These are phyloP conservation scores for Escarpia spicata DNA, from an alignment of 2,888 invertebrate genomes.

Conservation along the genomic window DNA sequence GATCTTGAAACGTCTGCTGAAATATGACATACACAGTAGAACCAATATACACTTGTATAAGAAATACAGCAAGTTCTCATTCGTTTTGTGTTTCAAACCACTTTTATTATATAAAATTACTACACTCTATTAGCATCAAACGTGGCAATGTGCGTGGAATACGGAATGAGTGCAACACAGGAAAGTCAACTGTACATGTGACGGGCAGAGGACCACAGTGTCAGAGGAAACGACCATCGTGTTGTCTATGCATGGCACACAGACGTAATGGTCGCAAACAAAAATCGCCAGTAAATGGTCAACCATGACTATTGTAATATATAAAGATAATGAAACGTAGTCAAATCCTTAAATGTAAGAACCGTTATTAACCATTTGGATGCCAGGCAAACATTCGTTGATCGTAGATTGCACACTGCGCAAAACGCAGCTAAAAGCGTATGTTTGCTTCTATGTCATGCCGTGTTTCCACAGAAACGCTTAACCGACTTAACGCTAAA, in stretches of 20 bases:
- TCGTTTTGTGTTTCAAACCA: neutral
- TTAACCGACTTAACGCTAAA: too few species aligned
- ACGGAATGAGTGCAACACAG: neutral
- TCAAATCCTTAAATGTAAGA: neutral
- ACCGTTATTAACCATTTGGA: neutral
- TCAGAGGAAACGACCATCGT: too few species aligned
- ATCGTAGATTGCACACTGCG: neutral
- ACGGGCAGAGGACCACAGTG: too few species aligned
- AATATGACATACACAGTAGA: too few species aligned
- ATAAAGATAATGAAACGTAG: neutral
- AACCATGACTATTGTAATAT: neutral
- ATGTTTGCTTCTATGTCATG: too few species aligned
- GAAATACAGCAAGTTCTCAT: neutral
- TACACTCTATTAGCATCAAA: neutral
- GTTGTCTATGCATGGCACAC: too few species aligned
- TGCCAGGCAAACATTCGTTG: neutral
- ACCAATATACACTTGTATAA: too few species aligned
- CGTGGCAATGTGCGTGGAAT: conserved; percentile 8
- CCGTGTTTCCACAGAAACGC: too few species aligned
- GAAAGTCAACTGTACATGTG: too few species aligned
- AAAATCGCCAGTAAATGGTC: too few species aligned
- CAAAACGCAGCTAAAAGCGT: neutral
- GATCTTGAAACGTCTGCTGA: too few species aligned
- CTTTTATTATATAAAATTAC: neutral
- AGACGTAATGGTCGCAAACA: too few species aligned